phyloP scores from a whole-genome alignment of 2,888 invertebrate genomes.

The Mythimna albipuncta region DNA sequence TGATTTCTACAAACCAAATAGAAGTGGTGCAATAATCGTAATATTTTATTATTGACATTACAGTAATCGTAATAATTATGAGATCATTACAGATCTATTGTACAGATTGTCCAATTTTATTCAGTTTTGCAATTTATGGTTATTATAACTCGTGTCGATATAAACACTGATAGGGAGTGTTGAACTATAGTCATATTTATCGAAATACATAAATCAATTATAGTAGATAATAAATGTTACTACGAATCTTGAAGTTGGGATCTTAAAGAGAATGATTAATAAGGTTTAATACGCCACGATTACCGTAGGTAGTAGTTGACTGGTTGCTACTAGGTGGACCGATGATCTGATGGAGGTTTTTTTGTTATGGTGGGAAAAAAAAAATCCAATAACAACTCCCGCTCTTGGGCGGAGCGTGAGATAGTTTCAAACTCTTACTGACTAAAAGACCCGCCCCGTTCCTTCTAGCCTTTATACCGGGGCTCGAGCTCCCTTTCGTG shows the following conservation, averaged over 20 bases:
- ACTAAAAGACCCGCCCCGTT: too few relatives aligned
- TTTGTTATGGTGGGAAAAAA: too few relatives aligned
- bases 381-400: too few relatives aligned
- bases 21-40: conserved; percentile 28
- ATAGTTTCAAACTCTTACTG: too few relatives aligned
- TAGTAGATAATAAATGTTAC: conserved; percentile 10
- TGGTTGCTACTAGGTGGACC: too few relatives aligned
- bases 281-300: background rate
- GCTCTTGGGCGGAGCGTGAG: too few relatives aligned
- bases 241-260: conserved; percentile 14
- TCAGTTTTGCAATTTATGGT: conserved; percentile 41
- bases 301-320: too few relatives aligned
- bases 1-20: conserved; percentile 15
- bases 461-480: too few relatives aligned
- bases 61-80: conserved; percentile 45
- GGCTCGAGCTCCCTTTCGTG: too few relatives aligned
- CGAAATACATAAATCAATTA: conserved; percentile 42
- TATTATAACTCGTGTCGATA: conserved; percentile 45
- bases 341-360: too few relatives aligned
- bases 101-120: conserved; percentile 36
- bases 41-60: conserved; percentile 42
- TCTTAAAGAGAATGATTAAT: conserved; percentile 16
- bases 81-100: conserved; percentile 35
- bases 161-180: conserved; percentile 35
- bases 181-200: conserved; percentile 39